phyloP scores from a whole-genome alignment of 1,140 invertebrate species.

The Globodera ellingtonae region DNA sequence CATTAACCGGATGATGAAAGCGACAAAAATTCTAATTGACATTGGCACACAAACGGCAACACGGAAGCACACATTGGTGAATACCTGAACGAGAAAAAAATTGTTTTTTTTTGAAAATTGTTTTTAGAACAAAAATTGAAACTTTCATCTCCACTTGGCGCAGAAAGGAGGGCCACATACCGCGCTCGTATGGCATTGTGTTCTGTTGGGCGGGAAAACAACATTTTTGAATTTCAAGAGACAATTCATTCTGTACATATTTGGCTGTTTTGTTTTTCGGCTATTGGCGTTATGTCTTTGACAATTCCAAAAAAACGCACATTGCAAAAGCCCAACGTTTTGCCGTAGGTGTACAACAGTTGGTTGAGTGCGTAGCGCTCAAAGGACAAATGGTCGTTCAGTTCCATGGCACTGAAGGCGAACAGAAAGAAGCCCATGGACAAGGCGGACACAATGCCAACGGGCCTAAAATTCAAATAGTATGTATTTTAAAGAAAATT shows the following conservation, averaged over 20 bases:
- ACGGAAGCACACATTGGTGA: conserved; percentile 74
- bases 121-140: conserved; percentile 70
- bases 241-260: too few species aligned
- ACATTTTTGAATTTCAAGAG: conserved; percentile 65
- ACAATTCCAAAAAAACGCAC: conserved; percentile 10
- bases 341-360: conserved; percentile 51
- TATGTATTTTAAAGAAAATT: not conserved
- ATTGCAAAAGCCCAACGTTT: conserved; percentile 46
- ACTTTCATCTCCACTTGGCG: conserved; percentile 76
- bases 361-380: conserved; percentile 42
- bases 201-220: conserved; percentile 63
- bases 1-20: conserved; percentile 45
- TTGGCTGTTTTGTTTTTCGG: too few species aligned
- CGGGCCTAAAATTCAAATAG: conserved; percentile 41
- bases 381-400: conserved; percentile 30
- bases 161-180: conserved; percentile 75
- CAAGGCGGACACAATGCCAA: conserved; percentile 42
- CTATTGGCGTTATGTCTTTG: conserved; percentile 68
- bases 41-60: conserved; percentile 63
- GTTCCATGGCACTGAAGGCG: conserved; percentile 34
- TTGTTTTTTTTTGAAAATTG: not conserved
- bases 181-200: conserved; percentile 73
- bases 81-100: not conserved
- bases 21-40: conserved; percentile 68
- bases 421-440: conserved; percentile 49